Conservation (phyloP, 2,888 invertebrate genomes). For the Thalpophila matura region DNA sequence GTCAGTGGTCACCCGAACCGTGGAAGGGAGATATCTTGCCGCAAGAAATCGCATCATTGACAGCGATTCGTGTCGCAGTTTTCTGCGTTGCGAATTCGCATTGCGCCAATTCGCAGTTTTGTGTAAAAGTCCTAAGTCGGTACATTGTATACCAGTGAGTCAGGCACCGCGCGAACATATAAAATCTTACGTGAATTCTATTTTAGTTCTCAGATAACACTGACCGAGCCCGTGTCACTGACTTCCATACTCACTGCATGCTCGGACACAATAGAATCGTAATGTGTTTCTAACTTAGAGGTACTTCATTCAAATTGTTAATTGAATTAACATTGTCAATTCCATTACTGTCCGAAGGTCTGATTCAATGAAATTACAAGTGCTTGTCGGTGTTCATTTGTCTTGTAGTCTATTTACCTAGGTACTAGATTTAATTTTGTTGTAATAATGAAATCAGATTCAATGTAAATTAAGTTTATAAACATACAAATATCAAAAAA, state of each 20-base stretch:
- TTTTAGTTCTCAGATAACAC: constrained; percentile 69
- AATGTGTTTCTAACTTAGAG: constrained; percentile 37
- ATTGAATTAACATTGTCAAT: constrained; percentile 37
- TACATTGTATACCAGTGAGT: constrained; percentile 62
- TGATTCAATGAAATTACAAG: constrained; percentile 10
- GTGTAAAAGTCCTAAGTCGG: constrained; percentile 30
- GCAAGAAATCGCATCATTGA: too few species aligned
- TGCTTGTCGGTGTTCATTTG: not conserved
- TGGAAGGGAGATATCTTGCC: too few species aligned
- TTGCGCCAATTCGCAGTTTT: too few species aligned
- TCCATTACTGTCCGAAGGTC: not conserved
- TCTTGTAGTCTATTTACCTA: too few species aligned
- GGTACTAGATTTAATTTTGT: too few species aligned
- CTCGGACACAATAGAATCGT: constrained; percentile 52
- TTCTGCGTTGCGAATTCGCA: too few species aligned
- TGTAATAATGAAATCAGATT: too few species aligned
- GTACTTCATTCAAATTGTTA: constrained; percentile 44
- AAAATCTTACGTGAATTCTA: constrained; percentile 70
- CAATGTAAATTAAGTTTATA: not conserved
- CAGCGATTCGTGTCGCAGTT: too few species aligned
- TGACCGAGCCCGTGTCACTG: constrained; percentile 67
- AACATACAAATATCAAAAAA: not conserved
- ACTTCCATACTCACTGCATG: constrained; percentile 56
- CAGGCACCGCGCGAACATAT: constrained; percentile 61
- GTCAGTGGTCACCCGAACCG: too few species aligned